These are phyloP conservation scores for Xiphias gladius DNA, from an alignment of 2,113 vertebrate species.

Conservation along the genomic window DNA sequence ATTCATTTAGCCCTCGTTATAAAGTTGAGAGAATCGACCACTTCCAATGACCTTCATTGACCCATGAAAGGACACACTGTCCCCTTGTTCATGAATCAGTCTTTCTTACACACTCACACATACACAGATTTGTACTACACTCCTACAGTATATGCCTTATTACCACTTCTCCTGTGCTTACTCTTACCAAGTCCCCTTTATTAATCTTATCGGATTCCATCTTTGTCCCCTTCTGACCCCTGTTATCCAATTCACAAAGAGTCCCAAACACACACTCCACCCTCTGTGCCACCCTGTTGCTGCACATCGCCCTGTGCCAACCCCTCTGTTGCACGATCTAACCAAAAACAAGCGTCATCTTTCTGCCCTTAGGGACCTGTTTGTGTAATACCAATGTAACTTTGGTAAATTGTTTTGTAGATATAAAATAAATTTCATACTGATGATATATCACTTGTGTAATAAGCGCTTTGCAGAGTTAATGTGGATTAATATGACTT, in stretches of 20 bases:
- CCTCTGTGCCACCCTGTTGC: constrained; percentile 13
- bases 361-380: not conserved
- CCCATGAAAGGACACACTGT: constrained; percentile 43
- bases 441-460: not conserved
- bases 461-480: not conserved
- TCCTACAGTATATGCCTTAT: constrained; percentile 6
- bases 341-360: constrained; percentile 34
- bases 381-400: constrained; percentile 47
- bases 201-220: constrained; percentile 10
- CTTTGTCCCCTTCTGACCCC: constrained; percentile 33
- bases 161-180: constrained; percentile 21
- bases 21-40: constrained; percentile 36
- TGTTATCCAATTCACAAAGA: constrained; percentile 1
- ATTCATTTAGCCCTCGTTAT: constrained; percentile 9
- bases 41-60: constrained; percentile 41
- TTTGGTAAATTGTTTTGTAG: constrained; percentile 31
- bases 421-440: not conserved
- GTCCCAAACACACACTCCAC: constrained; percentile 16
- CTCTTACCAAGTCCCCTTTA: not conserved
- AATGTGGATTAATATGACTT: constrained; percentile 14
- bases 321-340: constrained; percentile 25
- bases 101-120: constrained; percentile 13
- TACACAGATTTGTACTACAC: constrained; percentile 3
- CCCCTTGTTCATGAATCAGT: constrained; percentile 4
- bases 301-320: constrained; percentile 8